Evolutionary conservation across 2,797 vertebrate genomes (phyloP).

Genomic region (Galaxias olidus): DNA sequence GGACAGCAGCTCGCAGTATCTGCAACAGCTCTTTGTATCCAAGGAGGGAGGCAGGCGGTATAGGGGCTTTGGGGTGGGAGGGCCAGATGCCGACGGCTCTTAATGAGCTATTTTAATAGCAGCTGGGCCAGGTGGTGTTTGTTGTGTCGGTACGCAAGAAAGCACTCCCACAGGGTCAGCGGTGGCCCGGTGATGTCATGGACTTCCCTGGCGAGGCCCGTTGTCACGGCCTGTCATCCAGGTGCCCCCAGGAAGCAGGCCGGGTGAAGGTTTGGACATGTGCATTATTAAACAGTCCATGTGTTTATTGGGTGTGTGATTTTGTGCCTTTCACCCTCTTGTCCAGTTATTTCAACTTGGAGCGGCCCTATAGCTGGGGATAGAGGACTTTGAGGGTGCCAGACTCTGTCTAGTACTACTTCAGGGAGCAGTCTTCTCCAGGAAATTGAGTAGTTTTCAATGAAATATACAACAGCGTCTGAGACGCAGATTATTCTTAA

Average conservation of each 20-base stretch:
- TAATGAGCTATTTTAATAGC: constrained; percentile 4
- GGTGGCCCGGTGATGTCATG: not conserved
- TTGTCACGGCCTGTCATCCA: not conserved
- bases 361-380: constrained; percentile 1
- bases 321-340: constrained; percentile 1
- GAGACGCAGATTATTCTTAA: no score
- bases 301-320: not conserved
- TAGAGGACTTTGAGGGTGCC: not conserved
- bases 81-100: not conserved
- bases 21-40: constrained; percentile 3
- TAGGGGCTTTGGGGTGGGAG: not conserved
- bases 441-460: no score
- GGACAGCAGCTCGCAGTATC: not conserved
- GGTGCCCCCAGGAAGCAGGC: constrained; percentile 9
- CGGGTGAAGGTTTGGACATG: constrained; percentile 25
- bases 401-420: no score
- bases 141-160: not conserved
- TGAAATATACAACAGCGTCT: no score
- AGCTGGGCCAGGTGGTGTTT: constrained; percentile 1
- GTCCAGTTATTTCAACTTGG: constrained; percentile 21
- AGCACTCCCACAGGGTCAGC: not conserved
- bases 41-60: not conserved
- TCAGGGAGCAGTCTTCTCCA: no score
- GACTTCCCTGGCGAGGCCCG: not conserved
- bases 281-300: constrained; percentile 29